Percentiles rank a stretch among this genome's conserved stretches.
phyloP scores from a whole-genome alignment of 2,888 invertebrate genomes.

The Cantharis flavilabris region DNA sequence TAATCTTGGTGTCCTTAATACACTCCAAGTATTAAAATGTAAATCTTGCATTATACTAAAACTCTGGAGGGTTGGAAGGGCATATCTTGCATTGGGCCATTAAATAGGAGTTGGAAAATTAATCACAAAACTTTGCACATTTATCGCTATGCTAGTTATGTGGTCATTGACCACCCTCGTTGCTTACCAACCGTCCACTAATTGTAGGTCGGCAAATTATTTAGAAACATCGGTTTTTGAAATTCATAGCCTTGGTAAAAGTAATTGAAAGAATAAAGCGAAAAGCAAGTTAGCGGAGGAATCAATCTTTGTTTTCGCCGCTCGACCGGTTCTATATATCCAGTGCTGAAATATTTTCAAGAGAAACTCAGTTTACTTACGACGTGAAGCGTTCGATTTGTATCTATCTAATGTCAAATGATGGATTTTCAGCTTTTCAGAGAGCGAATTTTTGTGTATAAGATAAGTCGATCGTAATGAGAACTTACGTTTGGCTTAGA shows the following conservation, averaged over 20 bases:
- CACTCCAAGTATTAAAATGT: not conserved
- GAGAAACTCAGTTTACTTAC: conserved; percentile 7
- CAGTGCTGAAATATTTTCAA: conserved; percentile 8
- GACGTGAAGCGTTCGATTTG: not conserved
- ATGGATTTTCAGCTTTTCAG: not conserved
- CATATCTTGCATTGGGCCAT: conserved; percentile 5
- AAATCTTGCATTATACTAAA: not conserved
- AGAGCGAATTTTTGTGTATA: not conserved
- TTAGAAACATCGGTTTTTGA: not conserved
- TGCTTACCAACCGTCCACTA: not conserved
- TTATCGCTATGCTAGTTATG: not conserved
- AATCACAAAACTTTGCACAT: conserved; percentile 14
- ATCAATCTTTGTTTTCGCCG: conserved; percentile 17
- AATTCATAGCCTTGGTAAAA: conserved; percentile 3
- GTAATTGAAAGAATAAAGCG: conserved; percentile 11
- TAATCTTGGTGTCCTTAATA: not conserved
- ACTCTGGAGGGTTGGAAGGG: not conserved
- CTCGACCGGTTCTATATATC: conserved; percentile 9
- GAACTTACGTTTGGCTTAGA: not conserved
- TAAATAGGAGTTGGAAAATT: conserved; percentile 13
- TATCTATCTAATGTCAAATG: not conserved
- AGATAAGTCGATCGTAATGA: not conserved
- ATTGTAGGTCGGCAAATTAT: not conserved
- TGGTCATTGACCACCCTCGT: conserved; percentile 9
- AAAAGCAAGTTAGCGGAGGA: conserved; percentile 5